Evolutionary conservation across 2,888 invertebrate genomes (phyloP), one percentile per base, ranked within the genome.

Genomic region (Ochlodes sylvanus): DNA sequence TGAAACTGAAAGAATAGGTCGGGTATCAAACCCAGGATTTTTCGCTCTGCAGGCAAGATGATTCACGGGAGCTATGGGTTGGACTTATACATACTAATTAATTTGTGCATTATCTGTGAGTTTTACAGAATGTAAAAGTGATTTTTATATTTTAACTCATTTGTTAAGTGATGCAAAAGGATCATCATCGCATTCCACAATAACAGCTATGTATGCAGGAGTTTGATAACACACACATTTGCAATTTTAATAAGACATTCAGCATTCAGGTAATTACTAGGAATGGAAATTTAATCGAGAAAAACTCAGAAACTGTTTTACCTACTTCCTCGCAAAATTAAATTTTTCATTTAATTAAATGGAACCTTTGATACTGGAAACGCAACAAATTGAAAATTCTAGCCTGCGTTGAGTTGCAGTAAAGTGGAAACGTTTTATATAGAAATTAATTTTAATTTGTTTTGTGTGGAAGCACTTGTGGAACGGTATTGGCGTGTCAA

Each of bases 361-460:
- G 14, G 6, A 38, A 32, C 42, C 27, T 54, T 54, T 19, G 19
- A 32, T 34, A 61, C 60, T 44, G 68, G 66, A 66, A 67, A 60
- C 42, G 63, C 63, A 41, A 63, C 63, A 60, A 65, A 72, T 73
- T 70, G 71, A 73, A 73, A 68, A 70, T 71, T 72, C 55, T 52
- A 66, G 61, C 68, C 44, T 66, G 70, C 63, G 64, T 69, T 69
- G 70, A 75, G 71, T 72, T 73, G 67, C 71, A 68, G 67, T 66
- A 52, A 69, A 69, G 68, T 64, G 42, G 61, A 69, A 70, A 38
- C 17, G 38, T 12, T 61, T 50, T 61, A 50, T 38, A 52, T 52
- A 34, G 50, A 15, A 61, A 62, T 52, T 62, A 50, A 52, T 52
- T 62, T 7, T 1, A 50, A 47, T 62, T 52, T 62, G 62, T 62